Evolutionary conservation across 53 echinoderm and acorn worm genomes (phyloP).

Genomic region (Holothuria scabra): DNA sequence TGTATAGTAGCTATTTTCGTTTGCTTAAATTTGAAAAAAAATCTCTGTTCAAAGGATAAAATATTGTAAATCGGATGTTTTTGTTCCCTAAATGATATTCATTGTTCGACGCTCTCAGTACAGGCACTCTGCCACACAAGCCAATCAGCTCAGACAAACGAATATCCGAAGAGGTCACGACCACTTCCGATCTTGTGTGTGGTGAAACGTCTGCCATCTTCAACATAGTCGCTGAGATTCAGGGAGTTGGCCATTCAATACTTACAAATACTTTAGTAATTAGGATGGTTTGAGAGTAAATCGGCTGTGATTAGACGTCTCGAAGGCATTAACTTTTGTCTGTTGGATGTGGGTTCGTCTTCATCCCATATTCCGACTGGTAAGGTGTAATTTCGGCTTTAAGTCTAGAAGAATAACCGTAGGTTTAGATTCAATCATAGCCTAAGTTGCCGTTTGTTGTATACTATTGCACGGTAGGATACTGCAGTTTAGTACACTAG

Average conservation of each 20-base stretch:
- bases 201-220: conserved; percentile 32
- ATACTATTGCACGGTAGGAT: too few relatives aligned
- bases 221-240: conserved; percentile 16
- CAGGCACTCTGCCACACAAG: conserved; percentile 5
- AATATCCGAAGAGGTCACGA: conserved; percentile 48
- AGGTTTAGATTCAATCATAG: too few relatives aligned
- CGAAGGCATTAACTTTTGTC: conserved; percentile 4
- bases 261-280: neutral
- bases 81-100: conserved; percentile 16
- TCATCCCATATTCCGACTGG: conserved; percentile 39
- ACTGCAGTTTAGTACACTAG: too few relatives aligned
- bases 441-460: too few relatives aligned
- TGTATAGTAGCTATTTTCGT: too few relatives aligned
- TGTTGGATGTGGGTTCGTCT: conserved; percentile 31
- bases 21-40: too few relatives aligned
- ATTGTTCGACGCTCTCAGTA: conserved; percentile 8
- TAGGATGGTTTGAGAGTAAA: conserved; percentile 36
- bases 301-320: neutral
- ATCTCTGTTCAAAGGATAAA: too few relatives aligned
- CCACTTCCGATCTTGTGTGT: conserved; percentile 27
- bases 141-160: conserved; percentile 44
- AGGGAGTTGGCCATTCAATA: conserved; percentile 34
- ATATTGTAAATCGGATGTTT: neutral
- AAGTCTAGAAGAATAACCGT: too few relatives aligned
- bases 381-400: conserved; percentile 18